Evolutionary conservation across 2,888 invertebrate genomes (phyloP).

Genomic region (Aplocera efformata): DNA sequence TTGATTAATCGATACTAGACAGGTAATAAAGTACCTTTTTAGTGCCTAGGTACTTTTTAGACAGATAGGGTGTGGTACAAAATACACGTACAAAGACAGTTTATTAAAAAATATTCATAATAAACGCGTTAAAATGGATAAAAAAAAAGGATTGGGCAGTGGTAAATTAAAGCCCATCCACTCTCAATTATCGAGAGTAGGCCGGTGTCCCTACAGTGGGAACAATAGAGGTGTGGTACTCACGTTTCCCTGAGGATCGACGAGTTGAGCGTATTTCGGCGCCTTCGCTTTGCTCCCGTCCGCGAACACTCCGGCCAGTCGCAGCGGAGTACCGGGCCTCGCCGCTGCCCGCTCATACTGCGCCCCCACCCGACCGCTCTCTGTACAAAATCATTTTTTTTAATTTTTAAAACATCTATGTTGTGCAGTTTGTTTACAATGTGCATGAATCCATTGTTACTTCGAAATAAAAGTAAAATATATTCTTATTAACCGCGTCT

Average conservation of each 20-base stretch:
- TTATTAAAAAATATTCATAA: no score
- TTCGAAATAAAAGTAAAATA: no score
- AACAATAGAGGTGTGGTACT: conserved; percentile 41
- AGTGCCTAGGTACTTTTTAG: conserved; percentile 15
- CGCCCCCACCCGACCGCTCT: conserved; percentile 61
- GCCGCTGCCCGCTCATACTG: conserved; percentile 86
- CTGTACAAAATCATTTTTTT: conserved; percentile 34
- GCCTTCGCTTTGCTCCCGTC: conserved; percentile 81
- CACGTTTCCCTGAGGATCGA: conserved; percentile 87
- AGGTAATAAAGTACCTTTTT: conserved; percentile 41
- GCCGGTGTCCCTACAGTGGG: no score
- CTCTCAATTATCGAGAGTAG: no score
- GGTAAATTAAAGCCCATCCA: no score
- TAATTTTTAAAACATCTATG: no score
- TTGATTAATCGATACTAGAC: conserved; percentile 63
- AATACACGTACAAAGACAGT: neutral
- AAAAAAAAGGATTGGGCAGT: no score
- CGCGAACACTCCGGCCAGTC: conserved; percentile 87
- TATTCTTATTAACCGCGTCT: no score
- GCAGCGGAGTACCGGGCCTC: conserved; percentile 85
- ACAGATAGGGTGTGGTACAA: conserved; percentile 19
- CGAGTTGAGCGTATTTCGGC: conserved; percentile 85
- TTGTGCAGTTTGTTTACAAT: no score
- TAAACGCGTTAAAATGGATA: no score
- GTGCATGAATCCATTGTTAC: no score